A percentile compares a stretch with the other conserved stretches of the same genome.
These are phyloP conservation scores for Tachina grossa DNA, from an alignment of 2,888 invertebrate genomes.

Conservation along the genomic window DNA sequence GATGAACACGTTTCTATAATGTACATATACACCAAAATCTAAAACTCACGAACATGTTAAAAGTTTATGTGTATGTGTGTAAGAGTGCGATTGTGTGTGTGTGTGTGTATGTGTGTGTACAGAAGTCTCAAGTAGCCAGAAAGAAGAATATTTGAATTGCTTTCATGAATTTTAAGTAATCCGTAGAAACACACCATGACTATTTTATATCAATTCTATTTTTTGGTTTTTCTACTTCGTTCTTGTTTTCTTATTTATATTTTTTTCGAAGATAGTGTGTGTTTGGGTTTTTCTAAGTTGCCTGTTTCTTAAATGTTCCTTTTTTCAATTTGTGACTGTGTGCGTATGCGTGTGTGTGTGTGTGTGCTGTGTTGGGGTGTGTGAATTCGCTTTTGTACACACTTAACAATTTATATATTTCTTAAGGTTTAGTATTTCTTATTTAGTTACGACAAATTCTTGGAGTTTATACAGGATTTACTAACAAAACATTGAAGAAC, in stretches of 20 bases:
- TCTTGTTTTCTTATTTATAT: neutral
- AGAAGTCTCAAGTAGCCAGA: constrained; percentile 66
- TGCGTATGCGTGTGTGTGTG: neutral
- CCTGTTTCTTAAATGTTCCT: constrained; percentile 17
- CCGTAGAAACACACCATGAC: constrained; percentile 58
- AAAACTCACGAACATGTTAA: neutral
- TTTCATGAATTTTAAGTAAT: constrained; percentile 69
- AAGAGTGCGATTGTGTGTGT: neutral
- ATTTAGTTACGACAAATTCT: constrained; percentile 58
- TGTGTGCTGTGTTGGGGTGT: neutral
- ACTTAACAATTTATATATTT: neutral
- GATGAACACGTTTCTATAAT: constrained; percentile 30
- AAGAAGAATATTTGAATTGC: constrained; percentile 60
- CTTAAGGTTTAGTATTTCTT: constrained; percentile 4
- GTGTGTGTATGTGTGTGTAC: neutral
- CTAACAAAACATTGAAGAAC: constrained; percentile 65
- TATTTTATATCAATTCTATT: constrained; percentile 59
- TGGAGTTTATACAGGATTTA: constrained; percentile 62
- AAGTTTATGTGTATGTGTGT: neutral
- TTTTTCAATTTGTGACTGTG: constrained; percentile 1
- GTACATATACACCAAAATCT: constrained; percentile 8
- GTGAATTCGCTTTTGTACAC: neutral
- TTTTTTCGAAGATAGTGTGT: neutral
- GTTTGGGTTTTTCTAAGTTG: neutral
- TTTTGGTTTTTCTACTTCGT: neutral